These are phyloP conservation scores for Silurus lanzhouensis DNA, from an alignment of 2,797 vertebrate genomes.

Conservation along the genomic window DNA sequence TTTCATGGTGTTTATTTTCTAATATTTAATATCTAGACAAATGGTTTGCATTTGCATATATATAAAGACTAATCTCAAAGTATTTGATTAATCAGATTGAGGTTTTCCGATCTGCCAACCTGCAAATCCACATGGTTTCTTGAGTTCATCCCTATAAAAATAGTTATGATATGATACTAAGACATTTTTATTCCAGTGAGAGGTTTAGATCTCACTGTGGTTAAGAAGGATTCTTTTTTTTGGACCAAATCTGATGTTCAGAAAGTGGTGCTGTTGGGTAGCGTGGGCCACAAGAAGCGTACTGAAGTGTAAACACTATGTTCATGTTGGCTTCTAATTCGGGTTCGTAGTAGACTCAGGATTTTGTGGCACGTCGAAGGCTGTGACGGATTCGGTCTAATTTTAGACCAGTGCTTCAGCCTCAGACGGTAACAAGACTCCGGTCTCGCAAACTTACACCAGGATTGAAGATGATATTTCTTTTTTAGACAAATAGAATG, in stretches of 20 bases:
- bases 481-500: not conserved
- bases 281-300: no score
- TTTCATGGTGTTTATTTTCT: no score
- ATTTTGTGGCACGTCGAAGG: not conserved
- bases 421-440: slow-evolving; percentile 6
- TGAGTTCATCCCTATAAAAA: not conserved
- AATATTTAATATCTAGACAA: no score
- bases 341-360: not conserved
- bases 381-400: not conserved
- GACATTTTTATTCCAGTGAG: no score
- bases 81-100: not conserved
- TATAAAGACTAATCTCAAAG: not conserved
- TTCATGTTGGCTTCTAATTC: slow-evolving; percentile 5
- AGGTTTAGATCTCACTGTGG: not conserved
- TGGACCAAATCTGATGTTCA: no score
- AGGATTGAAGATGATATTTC: not conserved
- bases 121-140: not conserved
- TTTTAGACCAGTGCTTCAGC: not conserved
- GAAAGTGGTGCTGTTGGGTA: not conserved
- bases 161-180: not conserved
- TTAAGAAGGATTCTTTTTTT: not conserved
- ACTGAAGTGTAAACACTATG: not conserved
- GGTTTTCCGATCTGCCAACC: not conserved
- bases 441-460: not conserved
- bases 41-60: no score